Evolutionary conservation across 2,797 vertebrate species (phyloP).

Genomic region (Limnodromus scolopaceus): DNA sequence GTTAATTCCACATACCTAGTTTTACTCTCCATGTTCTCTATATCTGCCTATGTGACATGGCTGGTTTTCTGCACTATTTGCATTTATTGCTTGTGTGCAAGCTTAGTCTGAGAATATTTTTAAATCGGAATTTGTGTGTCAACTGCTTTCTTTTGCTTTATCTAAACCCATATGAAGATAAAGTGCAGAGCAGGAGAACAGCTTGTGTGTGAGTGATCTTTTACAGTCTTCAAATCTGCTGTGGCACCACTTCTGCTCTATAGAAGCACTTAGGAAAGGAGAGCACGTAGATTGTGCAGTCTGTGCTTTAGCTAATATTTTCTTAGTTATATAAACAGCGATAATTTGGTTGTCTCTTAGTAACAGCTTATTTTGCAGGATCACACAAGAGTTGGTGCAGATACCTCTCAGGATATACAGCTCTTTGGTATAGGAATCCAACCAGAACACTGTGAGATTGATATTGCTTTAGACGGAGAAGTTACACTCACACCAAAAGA

Average conservation of each 20-base stretch:
- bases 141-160: not conserved
- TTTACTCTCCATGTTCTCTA: not conserved
- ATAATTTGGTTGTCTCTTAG: not conserved
- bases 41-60: not conserved
- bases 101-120: not conserved
- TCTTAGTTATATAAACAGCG: not conserved
- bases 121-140: not conserved
- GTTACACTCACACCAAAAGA: conserved; percentile 89
- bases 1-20: not conserved
- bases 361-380: conserved; percentile 79
- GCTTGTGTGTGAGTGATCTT: not conserved
- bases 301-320: conserved; percentile 7
- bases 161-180: not conserved
- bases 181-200: not conserved
- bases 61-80: not conserved
- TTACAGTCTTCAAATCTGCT: not conserved
- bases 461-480: conserved; percentile 89
- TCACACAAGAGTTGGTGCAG: conserved; percentile 91
- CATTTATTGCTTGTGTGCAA: not conserved
- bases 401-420: conserved; percentile 98
- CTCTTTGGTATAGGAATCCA: conserved; percentile 98
- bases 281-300: not conserved
- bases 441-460: conserved; percentile 92
- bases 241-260: not conserved
- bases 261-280: not conserved